These are phyloP conservation scores for Thyatira batis DNA, from an alignment of 2,888 invertebrate species.

Conservation along the genomic window DNA sequence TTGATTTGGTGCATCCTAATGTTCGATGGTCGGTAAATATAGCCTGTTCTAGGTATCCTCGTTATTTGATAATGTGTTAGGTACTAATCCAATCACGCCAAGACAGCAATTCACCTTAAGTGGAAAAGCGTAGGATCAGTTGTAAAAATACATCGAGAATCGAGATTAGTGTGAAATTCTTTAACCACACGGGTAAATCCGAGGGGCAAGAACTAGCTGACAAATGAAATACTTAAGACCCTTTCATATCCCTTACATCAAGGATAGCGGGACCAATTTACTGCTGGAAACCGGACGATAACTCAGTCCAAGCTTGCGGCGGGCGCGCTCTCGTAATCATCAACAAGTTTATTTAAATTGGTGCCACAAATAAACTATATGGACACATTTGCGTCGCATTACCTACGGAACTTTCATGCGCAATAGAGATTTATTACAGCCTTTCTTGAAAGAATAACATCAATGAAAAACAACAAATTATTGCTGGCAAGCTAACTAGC, in stretches of 20 bases:
- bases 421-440: neutral
- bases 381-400: constrained; percentile 30
- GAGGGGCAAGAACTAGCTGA: constrained; percentile 12
- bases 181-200: neutral
- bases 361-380: constrained; percentile 51
- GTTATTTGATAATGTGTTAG: neutral
- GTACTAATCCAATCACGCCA: no score
- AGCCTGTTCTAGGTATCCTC: neutral
- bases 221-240: constrained; percentile 25
- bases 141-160: no score
- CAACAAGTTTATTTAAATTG: constrained; percentile 58
- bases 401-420: constrained; percentile 8
- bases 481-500: no score
- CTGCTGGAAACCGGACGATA: constrained; percentile 41
- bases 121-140: no score
- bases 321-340: constrained; percentile 42
- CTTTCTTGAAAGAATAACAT: neutral
- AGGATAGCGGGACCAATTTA: constrained; percentile 46
- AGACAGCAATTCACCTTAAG: no score
- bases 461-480: neutral
- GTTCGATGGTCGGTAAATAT: neutral
- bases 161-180: neutral
- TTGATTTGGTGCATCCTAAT: neutral
- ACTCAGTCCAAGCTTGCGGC: constrained; percentile 35
- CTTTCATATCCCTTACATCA: constrained; percentile 25